Base-by-base conservation (phyloP, 2,888 invertebrate genomes). In the Miltochrista miniata region DNA sequence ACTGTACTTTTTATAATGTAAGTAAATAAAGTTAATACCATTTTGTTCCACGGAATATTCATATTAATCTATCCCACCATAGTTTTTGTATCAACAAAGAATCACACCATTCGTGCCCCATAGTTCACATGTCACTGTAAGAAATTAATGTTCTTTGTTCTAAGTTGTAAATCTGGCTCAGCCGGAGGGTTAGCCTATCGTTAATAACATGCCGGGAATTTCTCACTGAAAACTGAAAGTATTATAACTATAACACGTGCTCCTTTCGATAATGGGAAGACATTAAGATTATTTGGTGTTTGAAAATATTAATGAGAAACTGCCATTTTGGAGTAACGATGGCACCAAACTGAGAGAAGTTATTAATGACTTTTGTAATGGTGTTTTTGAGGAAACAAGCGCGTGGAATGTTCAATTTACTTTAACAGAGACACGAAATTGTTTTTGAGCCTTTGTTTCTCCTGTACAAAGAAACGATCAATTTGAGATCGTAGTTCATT, bases 101-200 rank as follows among this genome's bases (percentile, higher is more conserved):
- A 65, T 62, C 65, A 62, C 68, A 64, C 65, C 63, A 55, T 58
- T 63, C 64, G 68, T 59, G 67, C 18, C 76, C 75, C 82, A 84
- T 80, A 85, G 85, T 84, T 85, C 84, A 83, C 83, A 80, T 84
- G 89, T 85, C 89, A 80, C 72, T 70, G 60, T 68, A 69, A 72
- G 75, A 87, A 44, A 90, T 86, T 85, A 81, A 89, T 90, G 82
- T 87, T 78, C 84, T 89, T 90, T 90, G 90, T 89, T 85, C 84
- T 71, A 65, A 76, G 70, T 60, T 79, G 83, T 89, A 88, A 90
- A 87, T 88, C 85, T 86, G 76, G 64, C 72, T 73, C 63, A 70
- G 74, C 76, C 73, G 72, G 79, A 80, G 85, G 83, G 83, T 80
- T 63, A 72, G 68, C 61, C 75, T 71, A 75, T 79, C 82, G 79